Evolutionary conservation across 1,140 invertebrate genomes (phyloP).

Genomic region (Ceratitis capitata): DNA sequence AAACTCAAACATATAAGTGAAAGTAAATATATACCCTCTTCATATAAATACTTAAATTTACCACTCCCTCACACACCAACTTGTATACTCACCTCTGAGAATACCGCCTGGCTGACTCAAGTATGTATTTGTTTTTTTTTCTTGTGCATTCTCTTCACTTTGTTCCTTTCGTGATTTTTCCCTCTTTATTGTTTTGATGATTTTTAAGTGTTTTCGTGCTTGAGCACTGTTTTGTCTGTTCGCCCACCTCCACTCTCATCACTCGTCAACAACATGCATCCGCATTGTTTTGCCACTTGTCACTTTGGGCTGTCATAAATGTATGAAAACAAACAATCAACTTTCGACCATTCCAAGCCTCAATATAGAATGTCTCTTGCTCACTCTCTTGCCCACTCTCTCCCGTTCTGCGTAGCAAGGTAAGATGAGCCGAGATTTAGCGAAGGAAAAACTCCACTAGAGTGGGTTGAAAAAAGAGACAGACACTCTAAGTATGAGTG

Average conservation of each 20-base stretch:
- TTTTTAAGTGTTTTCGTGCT: constrained; percentile 30
- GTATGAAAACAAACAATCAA: constrained; percentile 37
- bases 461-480: background rate
- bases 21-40: no score
- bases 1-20: background rate
- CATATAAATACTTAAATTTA: no score
- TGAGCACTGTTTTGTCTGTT: background rate
- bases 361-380: no score
- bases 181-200: constrained; percentile 6
- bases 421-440: background rate
- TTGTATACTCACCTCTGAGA: background rate
- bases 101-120: background rate
- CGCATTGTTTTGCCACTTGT: constrained; percentile 33
- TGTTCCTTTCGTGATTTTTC: background rate
- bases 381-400: background rate
- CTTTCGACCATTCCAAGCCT: constrained; percentile 6
- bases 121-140: constrained; percentile 12
- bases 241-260: background rate
- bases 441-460: background rate
- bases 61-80: background rate
- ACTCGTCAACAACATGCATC: background rate
- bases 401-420: background rate
- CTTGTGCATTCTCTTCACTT: background rate
- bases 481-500: background rate
- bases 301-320: constrained; percentile 38